phyloP scores from a whole-genome alignment of 2,113 vertebrate genomes.

The Copsychus sechellarum region DNA sequence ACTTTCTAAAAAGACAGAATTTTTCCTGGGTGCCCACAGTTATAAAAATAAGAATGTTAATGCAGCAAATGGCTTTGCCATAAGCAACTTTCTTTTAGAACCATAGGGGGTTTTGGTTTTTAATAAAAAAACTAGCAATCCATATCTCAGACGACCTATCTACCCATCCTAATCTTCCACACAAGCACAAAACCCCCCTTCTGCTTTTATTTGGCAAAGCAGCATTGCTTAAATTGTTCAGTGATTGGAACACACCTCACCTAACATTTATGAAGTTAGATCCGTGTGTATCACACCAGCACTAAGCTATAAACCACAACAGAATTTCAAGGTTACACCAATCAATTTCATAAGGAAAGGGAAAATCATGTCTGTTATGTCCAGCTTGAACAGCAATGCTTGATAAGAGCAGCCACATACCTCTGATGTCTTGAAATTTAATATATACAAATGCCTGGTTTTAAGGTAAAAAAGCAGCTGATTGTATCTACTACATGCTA shows the following conservation, averaged over 20 bases:
- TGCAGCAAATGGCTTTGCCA: background rate
- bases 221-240: constrained; percentile 74
- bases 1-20: background rate
- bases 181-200: constrained; percentile 55
- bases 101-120: background rate
- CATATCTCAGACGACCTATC: background rate
- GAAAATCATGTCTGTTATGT: constrained; percentile 54
- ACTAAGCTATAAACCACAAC: constrained; percentile 70
- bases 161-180: background rate
- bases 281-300: constrained; percentile 71
- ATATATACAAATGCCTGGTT: constrained; percentile 75
- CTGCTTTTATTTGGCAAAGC: constrained; percentile 90
- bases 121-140: background rate
- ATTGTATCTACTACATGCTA: constrained; percentile 82
- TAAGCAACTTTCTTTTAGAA: background rate
- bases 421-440: constrained; percentile 59
- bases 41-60: background rate
- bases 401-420: constrained; percentile 45
- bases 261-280: constrained; percentile 52
- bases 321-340: constrained; percentile 34
- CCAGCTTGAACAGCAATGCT: constrained; percentile 64
- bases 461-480: constrained; percentile 76
- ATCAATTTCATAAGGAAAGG: constrained; percentile 20
- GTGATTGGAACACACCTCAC: constrained; percentile 75
- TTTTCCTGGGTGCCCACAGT: background rate